Evolutionary conservation across 2,888 invertebrate genomes (phyloP), one percentile per base, ranked within the genome.

Genomic region (Nephrotoma appendiculata): DNA sequence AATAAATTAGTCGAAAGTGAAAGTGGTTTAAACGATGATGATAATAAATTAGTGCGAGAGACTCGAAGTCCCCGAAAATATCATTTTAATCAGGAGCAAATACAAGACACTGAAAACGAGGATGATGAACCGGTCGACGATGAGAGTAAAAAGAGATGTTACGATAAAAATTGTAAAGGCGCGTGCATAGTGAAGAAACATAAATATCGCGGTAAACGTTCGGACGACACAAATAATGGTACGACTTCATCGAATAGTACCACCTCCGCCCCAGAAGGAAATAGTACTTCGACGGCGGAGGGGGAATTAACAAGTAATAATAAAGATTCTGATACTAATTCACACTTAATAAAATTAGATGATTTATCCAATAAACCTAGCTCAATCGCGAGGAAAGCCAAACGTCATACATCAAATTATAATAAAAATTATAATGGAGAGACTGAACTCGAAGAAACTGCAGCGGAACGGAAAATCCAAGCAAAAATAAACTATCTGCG

Each of bases 1-100:
- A 89, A 89, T 86, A 88, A 89, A 45, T 86, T 91, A 2, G 88
- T 91, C 31, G 90, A 19, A 43, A 86, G 84, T 42, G 57, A 84
- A 41, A n/a, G 15, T 19, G 42, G 12, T 41, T 6, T 43, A 15
- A 48, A 48, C 48, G 11, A 86, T 42, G 57, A 41, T 9, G 52
- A 86, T 9, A 42, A 86, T n/a, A 41, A 41, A n/a, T 15, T 31
- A 3, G 19, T 15, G 4, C 86, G 86, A 44, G 83, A 83, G 1
- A 5, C 12, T n/a, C 71, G 83, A 83, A 71, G 86, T 83, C 71
- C 43, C 6, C 42, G 31, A 31, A 71, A 86, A 42, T 15, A 83
- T 44, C 71, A 44, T 83, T 19, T 71, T 71, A 71, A 31, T 71
- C 71, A 71, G 11, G 71, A 71, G 0, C 71, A 19, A 31, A 57